phyloP scores from a whole-genome alignment of 2,113 vertebrate species.

The Patagioenas fasciata region DNA sequence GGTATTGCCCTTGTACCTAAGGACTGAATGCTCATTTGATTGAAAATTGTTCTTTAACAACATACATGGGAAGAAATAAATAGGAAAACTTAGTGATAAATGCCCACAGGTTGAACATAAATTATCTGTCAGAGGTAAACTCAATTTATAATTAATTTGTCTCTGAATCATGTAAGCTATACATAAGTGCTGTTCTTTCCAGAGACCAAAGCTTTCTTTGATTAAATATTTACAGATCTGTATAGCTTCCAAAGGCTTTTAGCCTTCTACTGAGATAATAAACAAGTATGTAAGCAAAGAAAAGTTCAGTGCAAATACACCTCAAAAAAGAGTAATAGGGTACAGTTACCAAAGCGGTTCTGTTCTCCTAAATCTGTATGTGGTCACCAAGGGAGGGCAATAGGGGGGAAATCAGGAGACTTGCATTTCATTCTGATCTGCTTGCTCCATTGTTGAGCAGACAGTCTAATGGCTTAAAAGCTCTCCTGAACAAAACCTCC shows the following conservation, averaged over 20 bases:
- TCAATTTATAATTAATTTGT: neutral
- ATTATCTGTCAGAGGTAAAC: neutral
- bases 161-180: neutral
- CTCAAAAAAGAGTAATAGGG: neutral
- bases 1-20: neutral
- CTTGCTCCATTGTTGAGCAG: neutral
- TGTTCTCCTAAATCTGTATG: neutral
- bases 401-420: neutral
- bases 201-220: neutral
- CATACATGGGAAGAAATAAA: neutral
- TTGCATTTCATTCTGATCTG: neutral
- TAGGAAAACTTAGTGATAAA: neutral
- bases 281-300: neutral
- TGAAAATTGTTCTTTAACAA: neutral
- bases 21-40: neutral
- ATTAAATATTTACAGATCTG: neutral
- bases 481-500: neutral
- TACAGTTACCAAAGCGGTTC: neutral
- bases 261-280: neutral
- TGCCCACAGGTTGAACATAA: neutral
- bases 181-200: neutral
- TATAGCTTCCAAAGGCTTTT: neutral
- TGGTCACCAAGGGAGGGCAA: neutral
- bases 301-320: neutral
- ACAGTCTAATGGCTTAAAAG: neutral